Conservation (phyloP, 2,113 vertebrate genomes). For the Lagopus muta region DNA sequence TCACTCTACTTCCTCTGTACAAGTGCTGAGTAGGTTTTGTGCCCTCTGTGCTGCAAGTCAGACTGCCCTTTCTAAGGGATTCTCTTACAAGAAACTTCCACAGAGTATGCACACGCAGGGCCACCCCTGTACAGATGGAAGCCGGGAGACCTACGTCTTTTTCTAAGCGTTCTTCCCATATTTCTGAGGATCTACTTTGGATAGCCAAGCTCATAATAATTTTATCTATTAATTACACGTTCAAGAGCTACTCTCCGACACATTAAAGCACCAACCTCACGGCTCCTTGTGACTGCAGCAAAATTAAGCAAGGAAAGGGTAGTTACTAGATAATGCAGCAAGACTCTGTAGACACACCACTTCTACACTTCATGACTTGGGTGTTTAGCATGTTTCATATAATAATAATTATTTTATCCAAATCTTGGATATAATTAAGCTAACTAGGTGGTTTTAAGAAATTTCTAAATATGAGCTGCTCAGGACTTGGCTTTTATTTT, state of each 20-base stretch:
- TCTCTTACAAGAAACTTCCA: not conserved
- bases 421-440: not conserved
- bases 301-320: not conserved
- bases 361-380: not conserved
- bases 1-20: not conserved
- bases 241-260: not conserved
- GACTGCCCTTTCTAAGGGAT: not conserved
- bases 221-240: not conserved
- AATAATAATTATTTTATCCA: no score
- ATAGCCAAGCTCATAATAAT: not conserved
- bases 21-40: not conserved
- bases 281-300: not conserved
- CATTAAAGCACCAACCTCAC: not conserved
- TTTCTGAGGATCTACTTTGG: not conserved
- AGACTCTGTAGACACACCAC: not conserved
- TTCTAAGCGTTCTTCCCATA: not conserved
- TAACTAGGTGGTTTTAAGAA: not conserved
- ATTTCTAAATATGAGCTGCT: not conserved
- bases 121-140: not conserved
- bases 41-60: not conserved
- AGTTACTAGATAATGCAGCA: not conserved
- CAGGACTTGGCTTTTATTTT: not conserved
- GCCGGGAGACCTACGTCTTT: not conserved
- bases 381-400: not conserved
- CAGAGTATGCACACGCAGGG: rapidly evolving